These are phyloP conservation scores for Pseudeuparius sepicola DNA, from an alignment of 2,888 invertebrate species.

Conservation along the genomic window DNA sequence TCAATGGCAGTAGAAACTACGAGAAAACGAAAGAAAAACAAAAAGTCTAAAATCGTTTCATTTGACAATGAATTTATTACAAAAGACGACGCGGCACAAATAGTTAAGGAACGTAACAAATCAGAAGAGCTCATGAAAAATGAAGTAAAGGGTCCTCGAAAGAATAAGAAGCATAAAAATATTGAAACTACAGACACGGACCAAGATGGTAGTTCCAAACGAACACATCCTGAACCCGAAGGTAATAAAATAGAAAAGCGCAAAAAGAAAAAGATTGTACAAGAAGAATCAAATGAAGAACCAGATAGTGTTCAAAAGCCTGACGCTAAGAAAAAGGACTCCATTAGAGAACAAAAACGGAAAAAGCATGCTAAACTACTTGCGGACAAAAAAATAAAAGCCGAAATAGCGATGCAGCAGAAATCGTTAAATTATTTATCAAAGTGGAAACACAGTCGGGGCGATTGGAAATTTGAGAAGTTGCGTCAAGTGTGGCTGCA, in stretches of 20 bases:
- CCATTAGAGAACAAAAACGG: slow-evolving; percentile 56
- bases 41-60: slow-evolving; percentile 14
- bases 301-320: slow-evolving; percentile 13
- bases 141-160: slow-evolving; percentile 5
- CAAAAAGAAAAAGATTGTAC: slow-evolving; percentile 1
- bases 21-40: slow-evolving; percentile 14
- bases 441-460: slow-evolving; percentile 60
- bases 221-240: slow-evolving; percentile 6
- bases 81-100: slow-evolving; percentile 19
- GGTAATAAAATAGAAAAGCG: slow-evolving; percentile 1
- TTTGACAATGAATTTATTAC: slow-evolving; percentile 25
- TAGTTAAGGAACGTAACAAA: slow-evolving; percentile 10
- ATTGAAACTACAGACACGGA: slow-evolving; percentile 1
- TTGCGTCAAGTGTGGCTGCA: slow-evolving; percentile 66
- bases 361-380: slow-evolving; percentile 50
- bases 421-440: slow-evolving; percentile 58
- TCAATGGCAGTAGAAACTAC: not conserved
- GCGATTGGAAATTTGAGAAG: slow-evolving; percentile 75
- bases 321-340: slow-evolving; percentile 38
- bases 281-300: slow-evolving; percentile 2
- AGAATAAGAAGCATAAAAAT: slow-evolving; percentile 7
- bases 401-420: slow-evolving; percentile 46
- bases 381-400: slow-evolving; percentile 44
- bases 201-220: slow-evolving; percentile 1
- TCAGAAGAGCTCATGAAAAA: not conserved